Conservation (phyloP, 2,113 vertebrate genomes). For the Campylomormyrus numenius region DNA sequence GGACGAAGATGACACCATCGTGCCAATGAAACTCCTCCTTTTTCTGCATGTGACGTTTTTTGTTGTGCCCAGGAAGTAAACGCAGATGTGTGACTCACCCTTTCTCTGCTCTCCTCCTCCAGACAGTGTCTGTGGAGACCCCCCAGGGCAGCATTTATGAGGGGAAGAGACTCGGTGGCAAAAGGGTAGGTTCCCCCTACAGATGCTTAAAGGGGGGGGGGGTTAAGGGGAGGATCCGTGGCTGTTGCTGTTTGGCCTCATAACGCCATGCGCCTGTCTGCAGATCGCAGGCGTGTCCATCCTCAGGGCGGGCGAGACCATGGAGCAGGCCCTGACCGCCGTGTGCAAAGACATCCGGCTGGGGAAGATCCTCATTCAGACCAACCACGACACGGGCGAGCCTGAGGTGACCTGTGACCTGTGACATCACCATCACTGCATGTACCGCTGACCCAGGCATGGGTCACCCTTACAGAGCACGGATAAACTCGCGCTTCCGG, state of each 20-base stretch:
- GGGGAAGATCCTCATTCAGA: slow-evolving; percentile 89
- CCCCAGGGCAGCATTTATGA: slow-evolving; percentile 74
- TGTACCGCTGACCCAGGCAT: not conserved
- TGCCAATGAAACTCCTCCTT: not conserved
- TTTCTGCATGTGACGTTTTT: not conserved
- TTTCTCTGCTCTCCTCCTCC: slow-evolving; percentile 5
- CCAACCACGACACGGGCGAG: slow-evolving; percentile 80
- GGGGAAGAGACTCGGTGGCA: slow-evolving; percentile 73
- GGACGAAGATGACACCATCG: not conserved
- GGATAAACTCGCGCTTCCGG: not conserved
- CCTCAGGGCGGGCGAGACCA: slow-evolving; percentile 80
- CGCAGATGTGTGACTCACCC: not conserved
- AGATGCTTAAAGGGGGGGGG: not conserved
- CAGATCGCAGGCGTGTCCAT: slow-evolving; percentile 83
- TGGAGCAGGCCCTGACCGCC: slow-evolving; percentile 80
- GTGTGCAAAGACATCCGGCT: slow-evolving; percentile 86
- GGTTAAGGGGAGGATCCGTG: not conserved
- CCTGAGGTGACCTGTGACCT: slow-evolving; percentile 57
- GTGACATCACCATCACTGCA: not conserved
- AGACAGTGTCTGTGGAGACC: slow-evolving; percentile 78
- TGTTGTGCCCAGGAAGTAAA: not conserved
- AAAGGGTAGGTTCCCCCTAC: slow-evolving; percentile 60
- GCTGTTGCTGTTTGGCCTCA: not conserved
- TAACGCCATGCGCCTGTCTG: not conserved
- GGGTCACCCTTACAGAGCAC: not conserved